phyloP scores from a whole-genome alignment of 2,888 invertebrate genomes.

The Eupsilia transversa region DNA sequence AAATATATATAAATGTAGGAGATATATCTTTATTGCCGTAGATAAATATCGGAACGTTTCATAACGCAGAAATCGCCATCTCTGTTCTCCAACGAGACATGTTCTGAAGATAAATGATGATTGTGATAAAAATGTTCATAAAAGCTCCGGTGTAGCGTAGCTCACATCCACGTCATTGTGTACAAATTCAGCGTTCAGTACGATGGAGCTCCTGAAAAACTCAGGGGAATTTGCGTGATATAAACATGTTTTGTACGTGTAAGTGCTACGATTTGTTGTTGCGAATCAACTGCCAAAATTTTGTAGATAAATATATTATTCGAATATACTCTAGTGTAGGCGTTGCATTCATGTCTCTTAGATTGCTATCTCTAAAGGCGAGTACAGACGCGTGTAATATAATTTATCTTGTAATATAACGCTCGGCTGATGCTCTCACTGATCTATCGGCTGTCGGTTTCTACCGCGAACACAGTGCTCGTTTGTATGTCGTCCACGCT shows the following conservation, averaged over 20 bases:
- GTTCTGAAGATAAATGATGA: constrained; percentile 62
- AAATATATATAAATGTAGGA: constrained; percentile 6
- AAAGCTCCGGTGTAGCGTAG: constrained; percentile 49
- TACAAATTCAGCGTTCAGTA: constrained; percentile 39
- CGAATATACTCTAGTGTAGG: constrained; percentile 7
- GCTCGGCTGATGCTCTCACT: too few relatives aligned
- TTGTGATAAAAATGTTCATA: constrained; percentile 62
- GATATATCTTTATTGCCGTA: constrained; percentile 39
- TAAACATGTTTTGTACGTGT: constrained; percentile 35
- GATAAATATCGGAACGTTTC: constrained; percentile 43
- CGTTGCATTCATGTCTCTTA: constrained; percentile 18
- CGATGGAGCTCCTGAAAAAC: constrained; percentile 40
- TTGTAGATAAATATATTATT: constrained; percentile 24
- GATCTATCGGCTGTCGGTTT: too few relatives aligned
- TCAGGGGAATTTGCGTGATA: constrained; percentile 37
- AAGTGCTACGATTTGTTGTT: constrained; percentile 40
- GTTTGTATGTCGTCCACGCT: too few relatives aligned
- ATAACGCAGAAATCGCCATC: constrained; percentile 39
- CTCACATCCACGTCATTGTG: constrained; percentile 39
- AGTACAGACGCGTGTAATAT: too few relatives aligned
- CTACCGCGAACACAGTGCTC: too few relatives aligned
- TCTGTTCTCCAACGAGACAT: constrained; percentile 48
- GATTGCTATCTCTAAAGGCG: neutral
- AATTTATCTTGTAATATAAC: too few relatives aligned
- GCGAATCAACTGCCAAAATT: constrained; percentile 29